Evolutionary conservation across 92 coral and sea anemone species (phyloP).

Genomic region (Palythoa heliodiscus): DNA sequence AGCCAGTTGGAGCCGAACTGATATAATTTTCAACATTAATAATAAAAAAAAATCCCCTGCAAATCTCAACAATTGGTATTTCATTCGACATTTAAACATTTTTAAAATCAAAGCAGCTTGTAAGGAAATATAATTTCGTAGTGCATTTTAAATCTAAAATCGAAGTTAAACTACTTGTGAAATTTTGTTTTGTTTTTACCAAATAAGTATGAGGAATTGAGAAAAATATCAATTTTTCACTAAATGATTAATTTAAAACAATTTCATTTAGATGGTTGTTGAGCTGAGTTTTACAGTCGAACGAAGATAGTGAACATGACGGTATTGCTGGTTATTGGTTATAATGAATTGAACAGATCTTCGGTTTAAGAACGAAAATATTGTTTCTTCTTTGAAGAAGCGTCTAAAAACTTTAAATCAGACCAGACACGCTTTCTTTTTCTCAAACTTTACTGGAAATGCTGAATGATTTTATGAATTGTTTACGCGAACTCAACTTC

Average conservation of each 20-base stretch:
- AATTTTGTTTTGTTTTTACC: not conserved
- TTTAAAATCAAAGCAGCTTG: not conserved
- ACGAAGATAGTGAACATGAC: too few species aligned
- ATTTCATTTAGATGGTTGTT: too few species aligned
- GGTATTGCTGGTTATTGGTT: too few species aligned
- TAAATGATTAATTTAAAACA: not conserved
- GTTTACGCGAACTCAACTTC: not conserved
- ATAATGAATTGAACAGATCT: not conserved
- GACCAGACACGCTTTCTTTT: not conserved
- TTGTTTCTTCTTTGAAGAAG: not conserved
- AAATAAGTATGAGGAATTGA: not conserved
- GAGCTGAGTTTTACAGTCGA: too few species aligned
- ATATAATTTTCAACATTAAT: not conserved
- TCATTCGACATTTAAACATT: not conserved
- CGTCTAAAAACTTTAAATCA: not conserved
- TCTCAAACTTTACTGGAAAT: not conserved
- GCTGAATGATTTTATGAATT: not conserved
- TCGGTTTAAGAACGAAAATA: not conserved
- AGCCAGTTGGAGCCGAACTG: slow-evolving; percentile 8
- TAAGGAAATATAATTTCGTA: not conserved
- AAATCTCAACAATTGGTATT: slow-evolving; percentile 8
- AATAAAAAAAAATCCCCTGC: slow-evolving; percentile 3
- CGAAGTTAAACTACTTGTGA: not conserved
- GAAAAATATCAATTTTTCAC: not conserved
- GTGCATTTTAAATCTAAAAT: too few species aligned